Evolutionary conservation across 2,113 vertebrate species (phyloP), one percentile per base, ranked within the genome.

Genomic region (Sander vitreus): DNA sequence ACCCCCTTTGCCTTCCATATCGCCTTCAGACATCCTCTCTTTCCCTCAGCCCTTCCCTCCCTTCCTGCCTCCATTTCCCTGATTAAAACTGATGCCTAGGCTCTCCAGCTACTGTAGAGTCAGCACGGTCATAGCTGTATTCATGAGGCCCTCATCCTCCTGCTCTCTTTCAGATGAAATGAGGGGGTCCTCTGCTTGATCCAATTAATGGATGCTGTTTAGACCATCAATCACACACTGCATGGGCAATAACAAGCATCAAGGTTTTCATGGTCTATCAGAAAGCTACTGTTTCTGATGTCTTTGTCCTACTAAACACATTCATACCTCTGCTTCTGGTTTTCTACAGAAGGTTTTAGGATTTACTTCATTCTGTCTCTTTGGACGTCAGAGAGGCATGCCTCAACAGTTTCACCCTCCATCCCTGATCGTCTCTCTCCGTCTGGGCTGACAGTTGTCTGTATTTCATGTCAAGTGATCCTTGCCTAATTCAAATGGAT

Each of bases 61-160:
- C 71, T 80, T 74, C 78, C 89, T 88, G 73, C 81, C 57, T 91
- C 88, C 91, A 95, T 93, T 93, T 86, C 73, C 73, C 73, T 93
- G 93, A 93, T 94, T 92, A 94, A 93, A 93, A 91, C 72, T 64
- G 54, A 64, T 53, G 70, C 23, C n/a, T 3, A 2, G 64, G 65
- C 45, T 30, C 63, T 70, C 1, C 30, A 10, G 71, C 33, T 57
- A 6, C 30, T 7, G 64, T 3, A 65, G 65, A 80, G 71, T 83
- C 77, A 78, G 68, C 25, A n/a, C 0, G 0, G 33, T 6, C 33
- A 33, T 33, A 65, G 64, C 74, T 83, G 53, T 30, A 83, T 90
- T 84, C 80, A 60, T 14, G 54, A 75, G 76, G 60, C 80, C 65
- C 76, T 55, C 65, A 69, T 76, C 77, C 68, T 68, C 14, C 50